These are phyloP conservation scores for Campylomormyrus tamandua DNA, from an alignment of 2,113 vertebrate species.

Conservation along the genomic window DNA sequence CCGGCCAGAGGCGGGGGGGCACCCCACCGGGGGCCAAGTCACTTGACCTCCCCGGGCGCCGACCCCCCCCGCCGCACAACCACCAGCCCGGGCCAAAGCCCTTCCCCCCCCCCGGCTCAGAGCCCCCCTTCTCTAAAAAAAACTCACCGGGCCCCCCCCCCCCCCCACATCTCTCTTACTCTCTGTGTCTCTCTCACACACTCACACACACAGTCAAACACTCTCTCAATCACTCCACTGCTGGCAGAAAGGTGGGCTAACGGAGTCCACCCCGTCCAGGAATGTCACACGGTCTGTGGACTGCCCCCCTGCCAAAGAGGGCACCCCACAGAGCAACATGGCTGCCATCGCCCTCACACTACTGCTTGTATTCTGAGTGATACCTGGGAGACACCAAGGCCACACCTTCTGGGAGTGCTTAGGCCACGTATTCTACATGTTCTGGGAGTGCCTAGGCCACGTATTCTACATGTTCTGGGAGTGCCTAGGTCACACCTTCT, in stretches of 20 bases:
- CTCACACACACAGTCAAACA: constrained; percentile 11
- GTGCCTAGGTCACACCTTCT: neutral
- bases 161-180: constrained; percentile 38
- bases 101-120: constrained; percentile 49
- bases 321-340: neutral
- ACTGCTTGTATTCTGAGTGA: neutral
- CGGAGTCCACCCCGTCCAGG: neutral
- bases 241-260: neutral
- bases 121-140: constrained; percentile 43
- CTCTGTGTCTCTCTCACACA: constrained; percentile 12
- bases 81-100: no score
- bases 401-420: neutral
- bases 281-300: neutral
- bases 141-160: constrained; percentile 63
- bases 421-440: neutral
- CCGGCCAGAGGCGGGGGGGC: constrained; percentile 24
- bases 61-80: no score
- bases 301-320: neutral
- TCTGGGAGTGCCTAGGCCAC: neutral
- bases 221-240: constrained; percentile 1
- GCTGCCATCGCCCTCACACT: neutral
- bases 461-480: neutral
- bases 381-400: neutral
- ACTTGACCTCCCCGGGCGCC: constrained; percentile 56
- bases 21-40: constrained; percentile 40